A percentile compares a stretch with the other conserved stretches of the same genome.
These are phyloP conservation scores for Grallaria varia DNA, from an alignment of 2,113 vertebrate genomes.

Conservation along the genomic window DNA sequence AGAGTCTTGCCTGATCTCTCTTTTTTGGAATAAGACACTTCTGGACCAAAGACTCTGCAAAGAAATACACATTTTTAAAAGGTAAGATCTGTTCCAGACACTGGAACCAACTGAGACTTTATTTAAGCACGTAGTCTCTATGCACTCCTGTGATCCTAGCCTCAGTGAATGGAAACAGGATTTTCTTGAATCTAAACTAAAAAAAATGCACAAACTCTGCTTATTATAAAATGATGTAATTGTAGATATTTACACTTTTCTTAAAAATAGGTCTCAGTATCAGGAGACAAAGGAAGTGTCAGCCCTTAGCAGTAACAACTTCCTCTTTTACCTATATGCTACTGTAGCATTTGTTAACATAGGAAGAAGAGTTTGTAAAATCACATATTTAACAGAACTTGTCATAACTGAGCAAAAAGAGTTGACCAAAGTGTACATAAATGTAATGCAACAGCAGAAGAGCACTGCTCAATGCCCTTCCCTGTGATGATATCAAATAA, in stretches of 20 bases:
- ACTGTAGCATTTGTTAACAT: neutral
- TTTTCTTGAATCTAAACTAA: neutral
- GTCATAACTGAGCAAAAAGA: neutral
- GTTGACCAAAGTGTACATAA: neutral
- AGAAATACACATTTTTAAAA: neutral
- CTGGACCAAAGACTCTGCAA: neutral
- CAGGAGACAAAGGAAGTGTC: neutral
- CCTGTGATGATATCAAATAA: neutral
- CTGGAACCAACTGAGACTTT: neutral
- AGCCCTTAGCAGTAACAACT: neutral
- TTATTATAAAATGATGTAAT: neutral
- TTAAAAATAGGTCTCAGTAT: neutral
- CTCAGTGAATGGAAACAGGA: neutral
- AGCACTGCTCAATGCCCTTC: neutral
- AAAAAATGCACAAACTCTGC: neutral
- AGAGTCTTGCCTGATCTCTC: neutral
- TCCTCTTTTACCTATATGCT: neutral
- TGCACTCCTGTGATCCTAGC: neutral
- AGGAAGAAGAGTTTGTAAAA: neutral
- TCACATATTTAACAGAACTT: neutral
- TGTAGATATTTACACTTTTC: neutral
- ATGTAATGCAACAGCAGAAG: neutral
- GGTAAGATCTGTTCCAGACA: neutral
- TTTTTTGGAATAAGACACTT: neutral
- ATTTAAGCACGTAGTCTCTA: neutral